Conservation (phyloP, 2,797 vertebrate species). For the Scleropages formosus region DNA sequence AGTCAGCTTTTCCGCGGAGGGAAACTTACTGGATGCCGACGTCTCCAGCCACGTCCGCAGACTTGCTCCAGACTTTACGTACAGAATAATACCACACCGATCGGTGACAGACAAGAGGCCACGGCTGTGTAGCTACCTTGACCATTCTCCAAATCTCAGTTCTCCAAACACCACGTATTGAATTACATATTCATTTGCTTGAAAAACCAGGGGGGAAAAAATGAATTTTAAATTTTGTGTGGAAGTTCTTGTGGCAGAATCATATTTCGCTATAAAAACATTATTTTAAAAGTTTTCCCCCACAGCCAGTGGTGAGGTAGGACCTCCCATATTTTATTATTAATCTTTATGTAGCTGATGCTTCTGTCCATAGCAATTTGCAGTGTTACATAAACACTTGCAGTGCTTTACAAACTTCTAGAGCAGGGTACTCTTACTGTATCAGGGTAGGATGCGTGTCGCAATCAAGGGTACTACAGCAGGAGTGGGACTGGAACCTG, state of each 20-base stretch:
- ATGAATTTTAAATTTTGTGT: not conserved
- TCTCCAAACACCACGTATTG: not conserved
- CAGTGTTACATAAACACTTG: too few species aligned
- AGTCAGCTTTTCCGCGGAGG: too few species aligned
- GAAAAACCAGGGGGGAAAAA: not conserved
- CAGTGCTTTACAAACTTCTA: too few species aligned
- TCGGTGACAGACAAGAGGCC: constrained; percentile 1
- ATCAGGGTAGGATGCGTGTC: too few species aligned
- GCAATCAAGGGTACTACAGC: too few species aligned
- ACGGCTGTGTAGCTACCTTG: not conserved
- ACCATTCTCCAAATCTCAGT: not conserved
- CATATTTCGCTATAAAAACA: not conserved
- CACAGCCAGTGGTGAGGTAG: not conserved
- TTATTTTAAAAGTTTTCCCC: not conserved
- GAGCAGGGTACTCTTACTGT: too few species aligned
- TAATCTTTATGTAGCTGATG: not conserved
- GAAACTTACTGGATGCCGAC: too few species aligned
- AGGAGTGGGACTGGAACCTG: too few species aligned
- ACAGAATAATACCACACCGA: not conserved
- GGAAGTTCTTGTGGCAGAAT: not conserved
- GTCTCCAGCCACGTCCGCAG: not conserved
- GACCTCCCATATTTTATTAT: not conserved
- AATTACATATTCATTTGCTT: not conserved
- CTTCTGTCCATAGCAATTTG: too few species aligned
- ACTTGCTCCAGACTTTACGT: not conserved